Conservation (phyloP, 2,113 vertebrate species). For the Pandion haliaetus region DNA sequence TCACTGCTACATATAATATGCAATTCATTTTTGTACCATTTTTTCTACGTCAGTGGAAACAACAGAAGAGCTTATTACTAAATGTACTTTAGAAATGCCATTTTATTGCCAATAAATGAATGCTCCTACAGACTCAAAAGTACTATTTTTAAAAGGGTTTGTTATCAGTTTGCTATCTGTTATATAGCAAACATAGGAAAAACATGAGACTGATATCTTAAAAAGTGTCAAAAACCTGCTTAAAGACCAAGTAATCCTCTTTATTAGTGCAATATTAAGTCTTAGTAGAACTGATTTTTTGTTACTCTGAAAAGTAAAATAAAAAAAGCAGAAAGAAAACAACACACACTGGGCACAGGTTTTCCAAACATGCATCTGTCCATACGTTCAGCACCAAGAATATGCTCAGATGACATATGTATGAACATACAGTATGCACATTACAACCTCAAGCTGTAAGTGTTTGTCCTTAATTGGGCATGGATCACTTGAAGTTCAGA, state of each 20-base stretch:
- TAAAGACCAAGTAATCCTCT: neutral
- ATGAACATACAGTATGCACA: neutral
- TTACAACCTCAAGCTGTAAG: neutral
- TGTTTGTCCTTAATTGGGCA: neutral
- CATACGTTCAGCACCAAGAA: neutral
- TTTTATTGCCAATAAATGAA: neutral
- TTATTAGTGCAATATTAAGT: neutral
- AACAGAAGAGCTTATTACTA: neutral
- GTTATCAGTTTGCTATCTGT: neutral
- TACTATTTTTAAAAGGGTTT: neutral
- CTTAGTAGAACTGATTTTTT: neutral
- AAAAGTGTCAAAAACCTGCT: neutral
- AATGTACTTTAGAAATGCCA: neutral
- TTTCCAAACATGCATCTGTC: neutral
- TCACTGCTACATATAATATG: neutral
- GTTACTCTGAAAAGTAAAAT: neutral
- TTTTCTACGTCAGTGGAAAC: neutral
- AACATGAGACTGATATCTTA: neutral
- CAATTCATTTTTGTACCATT: neutral
- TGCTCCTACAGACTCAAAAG: neutral
- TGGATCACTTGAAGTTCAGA: neutral
- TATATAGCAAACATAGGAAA: neutral
- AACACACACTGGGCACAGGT: neutral
- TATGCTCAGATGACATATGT: neutral
- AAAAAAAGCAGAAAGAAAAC: neutral